These are phyloP conservation scores for Pterocles orientalis DNA, from an alignment of 2,113 vertebrate genomes.

Conservation along the genomic window DNA sequence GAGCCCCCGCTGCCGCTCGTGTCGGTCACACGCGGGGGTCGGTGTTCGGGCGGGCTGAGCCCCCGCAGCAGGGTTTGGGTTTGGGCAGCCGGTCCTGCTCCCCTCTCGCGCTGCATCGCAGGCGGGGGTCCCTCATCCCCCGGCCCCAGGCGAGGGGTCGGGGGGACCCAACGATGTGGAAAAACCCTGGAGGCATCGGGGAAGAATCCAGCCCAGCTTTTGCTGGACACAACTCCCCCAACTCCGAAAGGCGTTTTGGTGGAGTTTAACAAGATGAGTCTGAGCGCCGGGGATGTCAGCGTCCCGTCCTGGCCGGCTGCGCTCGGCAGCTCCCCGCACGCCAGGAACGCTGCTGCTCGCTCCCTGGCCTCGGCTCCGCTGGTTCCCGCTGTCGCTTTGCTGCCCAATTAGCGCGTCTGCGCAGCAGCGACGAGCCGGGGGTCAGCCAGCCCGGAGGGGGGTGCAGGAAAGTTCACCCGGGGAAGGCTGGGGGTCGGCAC, in stretches of 20 bases:
- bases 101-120: too few relatives aligned
- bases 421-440: background rate
- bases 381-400: constrained; percentile 14
- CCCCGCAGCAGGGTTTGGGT: background rate
- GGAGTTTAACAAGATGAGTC: constrained; percentile 31
- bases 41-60: background rate
- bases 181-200: background rate
- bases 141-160: accelerated
- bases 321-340: constrained; percentile 3
- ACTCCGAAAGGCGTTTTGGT: constrained; percentile 36
- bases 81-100: background rate
- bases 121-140: background rate
- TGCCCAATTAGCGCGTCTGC: constrained; percentile 23
- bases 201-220: constrained; percentile 6
- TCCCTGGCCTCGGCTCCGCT: background rate
- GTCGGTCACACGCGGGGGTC: accelerated
- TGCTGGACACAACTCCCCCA: background rate
- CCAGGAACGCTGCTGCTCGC: constrained; percentile 54
- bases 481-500: background rate
- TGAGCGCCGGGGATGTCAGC: constrained; percentile 33
- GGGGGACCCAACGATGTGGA: background rate
- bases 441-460: background rate
- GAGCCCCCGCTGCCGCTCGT: background rate
- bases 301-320: background rate
- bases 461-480: background rate